Evolutionary conservation across 2,113 vertebrate genomes (phyloP).

Genomic region (Tamias sibiricus): DNA sequence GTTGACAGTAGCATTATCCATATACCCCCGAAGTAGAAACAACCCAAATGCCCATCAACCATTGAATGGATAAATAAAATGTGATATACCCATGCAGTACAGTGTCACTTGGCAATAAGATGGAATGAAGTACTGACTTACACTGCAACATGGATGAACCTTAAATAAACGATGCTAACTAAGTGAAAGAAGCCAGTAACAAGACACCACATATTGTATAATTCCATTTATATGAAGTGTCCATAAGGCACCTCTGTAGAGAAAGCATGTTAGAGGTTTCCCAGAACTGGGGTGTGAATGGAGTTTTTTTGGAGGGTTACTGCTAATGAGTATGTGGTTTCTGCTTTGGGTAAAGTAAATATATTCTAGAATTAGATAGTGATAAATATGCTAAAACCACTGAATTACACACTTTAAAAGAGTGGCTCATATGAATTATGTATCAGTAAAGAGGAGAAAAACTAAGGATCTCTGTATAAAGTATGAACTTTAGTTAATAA

Average conservation of each 20-base stretch:
- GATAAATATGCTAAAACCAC: no score
- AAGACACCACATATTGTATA: no score
- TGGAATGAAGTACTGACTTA: background rate
- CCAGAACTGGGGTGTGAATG: background rate
- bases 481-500: constrained; percentile 16
- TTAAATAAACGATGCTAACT: no score
- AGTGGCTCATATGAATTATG: background rate
- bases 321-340: background rate
- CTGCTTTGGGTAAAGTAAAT: background rate
- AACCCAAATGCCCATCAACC: background rate
- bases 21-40: background rate
- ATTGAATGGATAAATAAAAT: background rate
- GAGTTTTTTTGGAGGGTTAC: background rate
- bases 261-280: background rate
- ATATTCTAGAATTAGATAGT: no score
- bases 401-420: background rate
- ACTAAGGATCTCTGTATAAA: background rate
- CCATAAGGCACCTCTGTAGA: background rate
- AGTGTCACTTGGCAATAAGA: background rate
- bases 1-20: background rate
- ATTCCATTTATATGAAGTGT: background rate
- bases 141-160: background rate
- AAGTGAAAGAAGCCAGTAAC: no score
- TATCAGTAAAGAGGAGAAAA: background rate
- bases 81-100: background rate